Base-by-base conservation (phyloP, 2,113 vertebrate species). In the Hepsetus odoe region DNA sequence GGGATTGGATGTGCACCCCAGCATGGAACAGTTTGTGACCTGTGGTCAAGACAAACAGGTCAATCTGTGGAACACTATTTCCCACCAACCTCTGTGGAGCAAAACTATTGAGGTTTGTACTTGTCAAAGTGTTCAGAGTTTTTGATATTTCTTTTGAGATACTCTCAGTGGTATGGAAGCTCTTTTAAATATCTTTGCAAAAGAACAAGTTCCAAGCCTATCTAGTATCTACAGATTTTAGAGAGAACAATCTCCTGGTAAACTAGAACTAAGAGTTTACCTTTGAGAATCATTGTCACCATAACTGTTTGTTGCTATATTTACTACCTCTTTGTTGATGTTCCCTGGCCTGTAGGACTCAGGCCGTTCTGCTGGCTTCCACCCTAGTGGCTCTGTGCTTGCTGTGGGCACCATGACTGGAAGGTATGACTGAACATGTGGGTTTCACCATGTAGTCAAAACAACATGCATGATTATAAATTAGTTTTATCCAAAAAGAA, bases 391-490 rank as follows among this genome's bases (percentile, higher is more conserved):
- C 0, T 84, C 88, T 0, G 95, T 97, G 53, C 76, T 97, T 81
- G 96, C 94, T 0, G 91, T 97, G 66, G 96, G 96, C 72, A 96
- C 95, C 10, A 93, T 95, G 86, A 94, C 93, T 46, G 96, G 94
- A 90, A 94, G 94, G 96, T 97, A 82, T 55, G 82, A 12, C 18
- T 16, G 49, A 51, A 69, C 49, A 76, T 75, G 16, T 22, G 38
- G 78, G 73, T 55, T 55, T 38, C 14, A 71, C 9, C 5, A 65
- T 72, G 49, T 28, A 28, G 64, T 74, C 64, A 49, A 44, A 61
- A 70, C 38, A 58, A 66, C 24, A 69, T 33, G 28, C 20, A n/a
- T n/a, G 28, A 46, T 35, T 13, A 56, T 40, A 7, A 66, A 42
- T 14, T 61, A 12, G 38, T 42, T 56, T 14, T 22, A 46, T 14